Base-by-base conservation (phyloP, 2,888 invertebrate genomes). In the Parnassius apollo region DNA sequence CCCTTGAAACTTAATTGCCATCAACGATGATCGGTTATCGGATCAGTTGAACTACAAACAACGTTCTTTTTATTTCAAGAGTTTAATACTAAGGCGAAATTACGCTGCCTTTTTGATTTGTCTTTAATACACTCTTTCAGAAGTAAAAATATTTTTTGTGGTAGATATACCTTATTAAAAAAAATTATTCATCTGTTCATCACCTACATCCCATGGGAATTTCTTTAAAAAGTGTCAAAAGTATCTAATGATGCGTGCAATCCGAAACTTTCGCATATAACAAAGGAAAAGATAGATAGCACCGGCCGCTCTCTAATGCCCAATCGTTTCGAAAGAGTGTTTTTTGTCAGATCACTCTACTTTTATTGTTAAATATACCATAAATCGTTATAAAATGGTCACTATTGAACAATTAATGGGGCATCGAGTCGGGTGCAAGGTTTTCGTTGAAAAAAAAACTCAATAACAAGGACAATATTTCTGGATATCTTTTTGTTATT, bases 301-400 rank as follows among this genome's bases (percentile, higher is more conserved):
- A 77, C 44, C 51, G 55, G 79, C 71, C 75, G 73, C 75, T 72
- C 76, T 72, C 73, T 71, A 75, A 76, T 76, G 70, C 67, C 67
- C 66, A 66, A 68, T 64, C 66, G 68, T 67, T 71, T 69, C 65
- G 65, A 69, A 69, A 69, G 66, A 65, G 65, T 52, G 50, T 56
- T 79, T 78, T 80, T 76, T 76, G 70, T 69, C 72, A 69, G 69
- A 69, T 74, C 75, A 71, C 69, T 68, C 68, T 70, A 68, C 84
- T 83, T 85, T 87, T 85, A 88, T 91, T 89, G 90, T 90, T 86
- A 81, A 89, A 89, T 91, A 91, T 85, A 88, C 90, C 85, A 91
- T 91, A 91, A 91, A 91, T 91, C 87, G 82, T 88, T 79, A 81
- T 83, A 84, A 87, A 90, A 90, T 86, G 86, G 85, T 80, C 85